Conservation (phyloP, 2,113 vertebrate genomes). For the Rhynchopsitta pachyrhyncha region DNA sequence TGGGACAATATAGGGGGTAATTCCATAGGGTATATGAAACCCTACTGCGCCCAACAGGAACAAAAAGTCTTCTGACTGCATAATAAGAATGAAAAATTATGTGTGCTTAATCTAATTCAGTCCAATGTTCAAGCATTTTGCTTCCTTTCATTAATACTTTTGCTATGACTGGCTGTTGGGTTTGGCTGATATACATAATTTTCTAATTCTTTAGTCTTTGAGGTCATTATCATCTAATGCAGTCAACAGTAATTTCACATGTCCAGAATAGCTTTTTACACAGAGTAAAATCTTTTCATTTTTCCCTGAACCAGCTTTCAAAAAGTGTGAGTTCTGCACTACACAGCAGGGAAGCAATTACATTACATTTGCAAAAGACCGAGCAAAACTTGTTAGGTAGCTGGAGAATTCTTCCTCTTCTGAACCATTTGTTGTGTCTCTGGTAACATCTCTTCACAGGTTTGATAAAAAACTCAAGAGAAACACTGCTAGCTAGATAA, state of each 20-base stretch:
- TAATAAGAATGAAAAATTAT: background rate
- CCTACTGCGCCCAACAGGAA: background rate
- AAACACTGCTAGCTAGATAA: background rate
- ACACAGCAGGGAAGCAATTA: background rate
- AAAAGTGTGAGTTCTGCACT: background rate
- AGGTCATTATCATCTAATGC: background rate
- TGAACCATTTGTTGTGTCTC: background rate
- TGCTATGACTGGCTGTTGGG: background rate
- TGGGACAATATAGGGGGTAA: background rate
- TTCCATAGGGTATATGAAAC: background rate
- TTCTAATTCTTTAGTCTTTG: background rate
- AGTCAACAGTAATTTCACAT: background rate
- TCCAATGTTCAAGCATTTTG: background rate
- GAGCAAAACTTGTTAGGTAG: background rate
- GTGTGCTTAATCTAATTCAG: background rate
- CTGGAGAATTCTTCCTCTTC: background rate
- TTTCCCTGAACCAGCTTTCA: background rate
- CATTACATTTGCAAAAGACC: background rate
- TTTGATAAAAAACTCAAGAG: background rate
- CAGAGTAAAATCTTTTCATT: background rate
- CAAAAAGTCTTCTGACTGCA: background rate
- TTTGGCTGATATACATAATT: background rate
- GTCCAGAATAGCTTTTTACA: background rate
- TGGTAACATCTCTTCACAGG: background rate
- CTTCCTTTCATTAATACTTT: background rate